Base-by-base conservation (phyloP, 2,797 vertebrate species). In the Rhodeus uyekii region DNA sequence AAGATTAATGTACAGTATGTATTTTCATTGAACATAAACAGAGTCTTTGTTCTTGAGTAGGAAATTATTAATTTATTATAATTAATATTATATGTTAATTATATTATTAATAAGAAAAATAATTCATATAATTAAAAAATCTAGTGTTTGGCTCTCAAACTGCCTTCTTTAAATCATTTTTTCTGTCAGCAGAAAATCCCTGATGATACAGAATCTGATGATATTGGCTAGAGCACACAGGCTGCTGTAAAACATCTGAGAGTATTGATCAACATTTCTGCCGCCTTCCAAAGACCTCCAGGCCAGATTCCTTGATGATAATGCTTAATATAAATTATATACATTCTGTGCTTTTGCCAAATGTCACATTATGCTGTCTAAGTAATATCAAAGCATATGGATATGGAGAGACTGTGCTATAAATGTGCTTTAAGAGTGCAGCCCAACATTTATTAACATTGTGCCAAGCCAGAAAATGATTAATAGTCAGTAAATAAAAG, bases 211-310 rank as follows among this genome's bases (percentile, higher is more conserved):
- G 44, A 48, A 72, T 16, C 76, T 68, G n/a, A 68, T 69, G 36
- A 8, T 69, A 79, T 55, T 79, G 65, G 19, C 50, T 16, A 27
- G 27, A 71, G 19, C 12, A 32, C 65, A 80, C 53, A 71, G 50
- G 48, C 48, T 3, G 4, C 48, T n/a, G 16, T 29, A 29, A 71
- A 58, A 44, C 77, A 58, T 69, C 19, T 60, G 0, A 61, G 7
- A 58, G 22, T 80, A 80, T 71, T 61, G 78, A 80, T 34, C 38
- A 34, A 29, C 50, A 58, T 18, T 18, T 79, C 18, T 58, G 38
- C 24, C 1, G 13, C 8, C 14, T 60, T 16, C 13, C 27, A 34
- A 46, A 71, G 19, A 60, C 29, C 19, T 44, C 14, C 44, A 39
- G 16, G 32, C 63, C n/a, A 36, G 14, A 55, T 67, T 22, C 24